Conservation (phyloP, 2,888 invertebrate species). For the Cylloceria caligata region DNA sequence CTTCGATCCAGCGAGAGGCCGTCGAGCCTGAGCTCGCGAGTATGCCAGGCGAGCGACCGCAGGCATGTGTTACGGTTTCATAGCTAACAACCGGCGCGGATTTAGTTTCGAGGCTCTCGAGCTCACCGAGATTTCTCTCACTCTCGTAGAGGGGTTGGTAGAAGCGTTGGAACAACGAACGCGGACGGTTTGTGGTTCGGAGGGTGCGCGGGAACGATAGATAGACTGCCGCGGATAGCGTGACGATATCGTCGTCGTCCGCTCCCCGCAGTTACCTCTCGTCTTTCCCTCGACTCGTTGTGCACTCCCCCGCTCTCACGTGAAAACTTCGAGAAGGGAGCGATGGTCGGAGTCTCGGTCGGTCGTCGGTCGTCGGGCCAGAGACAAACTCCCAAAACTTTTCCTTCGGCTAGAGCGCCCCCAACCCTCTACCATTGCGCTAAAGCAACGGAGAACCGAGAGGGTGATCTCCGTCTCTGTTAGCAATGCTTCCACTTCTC, state of each 20-base stretch:
- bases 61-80: slow-evolving; percentile 74
- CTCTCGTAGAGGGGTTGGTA: background rate
- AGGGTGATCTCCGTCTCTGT: slow-evolving; percentile 47
- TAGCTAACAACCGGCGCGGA: slow-evolving; percentile 73
- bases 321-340: slow-evolving; percentile 60
- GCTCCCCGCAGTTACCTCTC: slow-evolving; percentile 33
- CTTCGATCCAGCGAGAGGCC: slow-evolving; percentile 29
- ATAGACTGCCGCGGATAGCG: slow-evolving; percentile 68
- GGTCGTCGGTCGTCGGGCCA: slow-evolving; percentile 54
- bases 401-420: slow-evolving; percentile 56
- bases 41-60: slow-evolving; percentile 56
- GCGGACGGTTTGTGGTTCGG: slow-evolving; percentile 8
- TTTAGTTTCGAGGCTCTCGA: slow-evolving; percentile 69
- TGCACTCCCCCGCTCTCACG: slow-evolving; percentile 26
- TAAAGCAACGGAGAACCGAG: slow-evolving; percentile 32
- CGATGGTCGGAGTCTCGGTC: slow-evolving; percentile 51
- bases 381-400: slow-evolving; percentile 68
- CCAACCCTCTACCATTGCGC: slow-evolving; percentile 46
- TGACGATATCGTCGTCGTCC: slow-evolving; percentile 70
- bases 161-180: slow-evolving; percentile 3
- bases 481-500: slow-evolving; percentile 60
- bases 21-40: background rate
- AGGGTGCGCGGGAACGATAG: slow-evolving; percentile 61
- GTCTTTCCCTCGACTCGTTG: slow-evolving; percentile 39
- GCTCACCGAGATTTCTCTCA: slow-evolving; percentile 18